Base-by-base conservation (phyloP, 2,888 invertebrate species). In the Scaptomyza parva region DNA sequence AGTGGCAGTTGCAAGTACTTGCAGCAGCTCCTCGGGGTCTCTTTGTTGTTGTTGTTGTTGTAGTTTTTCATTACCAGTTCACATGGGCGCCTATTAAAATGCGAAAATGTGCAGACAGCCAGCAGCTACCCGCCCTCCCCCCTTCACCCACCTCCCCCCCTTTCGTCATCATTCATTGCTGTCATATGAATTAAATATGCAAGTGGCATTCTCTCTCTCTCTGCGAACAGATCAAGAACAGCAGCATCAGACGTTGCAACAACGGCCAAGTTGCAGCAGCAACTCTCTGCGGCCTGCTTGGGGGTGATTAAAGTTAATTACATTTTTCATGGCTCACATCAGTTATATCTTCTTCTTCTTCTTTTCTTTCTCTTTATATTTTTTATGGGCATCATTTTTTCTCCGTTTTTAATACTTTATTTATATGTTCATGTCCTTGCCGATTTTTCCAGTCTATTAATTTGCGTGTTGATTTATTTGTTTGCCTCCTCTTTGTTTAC, bases 221-320 rank as follows among this genome's bases (percentile, higher is more conserved):
- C n/a, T n/a, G n/a, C n/a, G n/a, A n/a, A n/a, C n/a, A n/a, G n/a
- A n/a, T n/a, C n/a, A n/a, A n/a, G n/a, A n/a, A 26, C 35, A 2
- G 30, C n/a, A 30, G 30, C 30, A 30, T n/a, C 35, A 8, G 7
- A 14, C 33, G 33, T 33, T 33, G 54, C 71, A 45, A 35, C 48
- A 35, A 3, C n/a, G n/a, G n/a, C 35, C 35, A 14, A 14, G 8
- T 14, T 35, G 55, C 52, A 14, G 8, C 14, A 28, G 55, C 52
- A 62, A 28, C 47, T 28, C 47, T 47, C 47, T 30, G 54, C 53
- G 69, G 69, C 41, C 80, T 52, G 73, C 47, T 64, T 64, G 78
- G 84, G 86, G 86, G 84, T 83, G 88, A 84, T 88, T 86, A 88
- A 85, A 88, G 88, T 85, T 85, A 85, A 85, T 85, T 85, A 88